Base-by-base conservation (phyloP, 2,888 invertebrate species). In the Norana najaformis region DNA sequence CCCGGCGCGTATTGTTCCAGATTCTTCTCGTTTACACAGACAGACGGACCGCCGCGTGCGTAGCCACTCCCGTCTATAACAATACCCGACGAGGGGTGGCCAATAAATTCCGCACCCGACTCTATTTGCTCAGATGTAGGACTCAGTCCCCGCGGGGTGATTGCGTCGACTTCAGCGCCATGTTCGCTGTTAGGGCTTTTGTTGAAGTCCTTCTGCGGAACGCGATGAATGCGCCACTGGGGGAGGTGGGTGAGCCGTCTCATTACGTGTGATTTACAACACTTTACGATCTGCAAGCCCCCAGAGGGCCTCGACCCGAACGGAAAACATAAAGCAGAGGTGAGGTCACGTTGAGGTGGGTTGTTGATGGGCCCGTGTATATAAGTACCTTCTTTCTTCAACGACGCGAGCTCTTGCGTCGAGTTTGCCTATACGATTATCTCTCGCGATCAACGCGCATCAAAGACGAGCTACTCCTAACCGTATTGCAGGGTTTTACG, bases 71-170 rank as follows among this genome's bases (percentile, higher is more conserved):
- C 69, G 69, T 6, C 69, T 69, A n/a, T n/a, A n/a, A 69, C 69
- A 69, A 69, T 69, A 69, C 69, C 8, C n/a, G 8, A 13, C 69
- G n/a, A 69, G 69, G 69, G 69, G 69, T 69, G 69, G 69, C 30
- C 69, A 69, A 69, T 69, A 69, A 69, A 69, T 69, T 69, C 69
- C n/a, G 69, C 69, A 69, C 69, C n/a, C 69, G 69, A 69, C 69
- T 69, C 30, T 69, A n/a, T 69, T 69, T 69, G n/a, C 69, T n/a
- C 69, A 69, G 69, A 69, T 69, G 69, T n/a, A 8, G 30, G n/a
- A 69, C 30, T 69, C 69, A 69, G 69, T 69, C 69, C 30, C n/a
- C 69, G 69, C 30, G 13, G 3, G 69, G 3, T 69, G n/a, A 69
- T 69, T 69, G 69, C 30, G 69, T n/a, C 69, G 69, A 69, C 30